A percentile compares a stretch with the other conserved stretches of the same genome.
These are phyloP conservation scores for Parnassius glacialis DNA, from an alignment of 2,888 invertebrate genomes.

Conservation along the genomic window DNA sequence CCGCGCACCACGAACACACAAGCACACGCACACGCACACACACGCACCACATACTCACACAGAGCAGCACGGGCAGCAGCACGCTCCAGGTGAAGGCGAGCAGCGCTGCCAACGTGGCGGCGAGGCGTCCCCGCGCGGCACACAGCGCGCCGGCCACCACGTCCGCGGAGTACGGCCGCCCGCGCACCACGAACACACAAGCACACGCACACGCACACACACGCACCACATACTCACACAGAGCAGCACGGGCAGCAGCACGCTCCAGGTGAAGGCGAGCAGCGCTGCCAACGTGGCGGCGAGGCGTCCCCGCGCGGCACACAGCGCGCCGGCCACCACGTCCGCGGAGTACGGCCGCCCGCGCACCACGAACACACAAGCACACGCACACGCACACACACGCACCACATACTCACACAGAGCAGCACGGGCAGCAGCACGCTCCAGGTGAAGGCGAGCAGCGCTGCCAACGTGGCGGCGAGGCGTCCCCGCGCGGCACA, in stretches of 20 bases:
- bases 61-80: no score
- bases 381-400: slow-evolving; percentile 31
- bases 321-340: slow-evolving; percentile 64
- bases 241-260: slow-evolving; percentile 2
- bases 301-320: slow-evolving; percentile 54
- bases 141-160: no score
- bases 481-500: slow-evolving; percentile 54
- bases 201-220: no score
- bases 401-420: background rate
- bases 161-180: no score
- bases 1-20: background rate
- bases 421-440: slow-evolving; percentile 3
- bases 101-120: no score
- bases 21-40: background rate
- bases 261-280: slow-evolving; percentile 44
- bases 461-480: slow-evolving; percentile 80
- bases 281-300: slow-evolving; percentile 82
- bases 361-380: slow-evolving; percentile 91
- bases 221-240: background rate
- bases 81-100: no score
- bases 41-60: no score
- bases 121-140: no score
- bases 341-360: slow-evolving; percentile 93
- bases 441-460: slow-evolving; percentile 57
- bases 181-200: no score